phyloP scores from a whole-genome alignment of 2,888 invertebrate species.

The Himalopsyche kuldschensis region DNA sequence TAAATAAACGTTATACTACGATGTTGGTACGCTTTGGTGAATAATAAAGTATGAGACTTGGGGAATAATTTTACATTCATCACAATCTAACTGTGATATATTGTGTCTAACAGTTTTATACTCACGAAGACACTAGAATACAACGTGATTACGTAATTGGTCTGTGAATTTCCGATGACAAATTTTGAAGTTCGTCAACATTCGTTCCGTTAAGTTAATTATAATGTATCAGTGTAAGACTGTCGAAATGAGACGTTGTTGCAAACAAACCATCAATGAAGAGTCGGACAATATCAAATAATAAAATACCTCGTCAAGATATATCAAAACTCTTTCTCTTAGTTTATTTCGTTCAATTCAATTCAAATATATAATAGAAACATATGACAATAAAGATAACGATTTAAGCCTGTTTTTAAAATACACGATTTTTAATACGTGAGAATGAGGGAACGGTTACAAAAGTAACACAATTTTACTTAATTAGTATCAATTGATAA shows the following conservation, averaged over 20 bases:
- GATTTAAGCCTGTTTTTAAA: no score
- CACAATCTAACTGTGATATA: neutral
- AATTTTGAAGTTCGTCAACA: neutral
- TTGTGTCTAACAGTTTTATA: neutral
- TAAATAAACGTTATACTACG: neutral
- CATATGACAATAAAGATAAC: no score
- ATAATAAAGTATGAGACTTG: neutral
- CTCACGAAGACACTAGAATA: neutral
- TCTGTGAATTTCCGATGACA: neutral
- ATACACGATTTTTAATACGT: no score
- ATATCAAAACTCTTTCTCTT: no score
- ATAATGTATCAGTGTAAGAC: no score
- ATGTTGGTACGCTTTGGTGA: neutral
- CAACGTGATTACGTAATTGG: neutral
- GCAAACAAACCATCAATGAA: no score
- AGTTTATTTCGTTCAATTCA: no score
- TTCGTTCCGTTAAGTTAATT: neutral
- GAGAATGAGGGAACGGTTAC: no score
- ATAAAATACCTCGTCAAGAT: no score
- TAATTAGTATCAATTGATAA: neutral
- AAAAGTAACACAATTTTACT: neutral
- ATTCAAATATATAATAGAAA: no score
- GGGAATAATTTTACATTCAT: neutral
- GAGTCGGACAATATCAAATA: no score
- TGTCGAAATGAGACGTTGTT: no score